Evolutionary conservation across 2,888 invertebrate genomes (phyloP).

Genomic region (Nowickia ferox): DNA sequence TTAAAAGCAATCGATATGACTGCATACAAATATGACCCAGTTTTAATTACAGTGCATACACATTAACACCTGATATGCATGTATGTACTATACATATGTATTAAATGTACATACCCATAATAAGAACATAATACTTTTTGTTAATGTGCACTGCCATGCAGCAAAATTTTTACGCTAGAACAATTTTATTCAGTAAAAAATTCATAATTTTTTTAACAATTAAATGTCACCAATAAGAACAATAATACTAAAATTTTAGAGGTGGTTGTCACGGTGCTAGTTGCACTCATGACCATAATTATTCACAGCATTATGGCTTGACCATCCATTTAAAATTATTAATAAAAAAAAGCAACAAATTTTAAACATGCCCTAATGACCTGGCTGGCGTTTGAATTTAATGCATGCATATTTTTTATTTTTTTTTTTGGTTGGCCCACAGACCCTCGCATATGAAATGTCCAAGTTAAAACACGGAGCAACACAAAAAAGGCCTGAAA

Average conservation of each 20-base stretch:
- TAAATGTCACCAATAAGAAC: conserved; percentile 48
- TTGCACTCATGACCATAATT: conserved; percentile 37
- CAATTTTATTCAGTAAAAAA: conserved; percentile 42
- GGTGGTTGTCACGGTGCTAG: conserved; percentile 3
- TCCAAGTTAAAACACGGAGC: not conserved
- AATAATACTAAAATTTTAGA: conserved; percentile 43
- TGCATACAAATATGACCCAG: conserved; percentile 20
- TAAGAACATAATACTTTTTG: conserved; percentile 13
- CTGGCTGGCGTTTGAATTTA: conserved; percentile 42
- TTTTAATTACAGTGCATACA: conserved; percentile 32
- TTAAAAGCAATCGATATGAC: conserved; percentile 11
- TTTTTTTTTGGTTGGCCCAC: conserved; percentile 43
- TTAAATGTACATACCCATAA: not conserved
- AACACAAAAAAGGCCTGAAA: conserved; percentile 39
- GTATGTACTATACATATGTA: not conserved
- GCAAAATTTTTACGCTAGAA: conserved; percentile 65
- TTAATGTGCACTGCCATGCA: conserved; percentile 50
- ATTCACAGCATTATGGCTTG: conserved; percentile 28
- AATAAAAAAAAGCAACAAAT: conserved; percentile 41
- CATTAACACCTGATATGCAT: conserved; percentile 3
- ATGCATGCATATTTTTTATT: not conserved
- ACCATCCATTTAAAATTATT: conserved; percentile 60
- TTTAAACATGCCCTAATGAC: conserved; percentile 59
- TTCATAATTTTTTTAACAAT: conserved; percentile 53
- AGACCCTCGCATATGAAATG: conserved; percentile 22